Percentiles rank a stretch among this genome's conserved stretches.
Conservation (phyloP, 2,888 invertebrate species). For the Lagria hirta region DNA sequence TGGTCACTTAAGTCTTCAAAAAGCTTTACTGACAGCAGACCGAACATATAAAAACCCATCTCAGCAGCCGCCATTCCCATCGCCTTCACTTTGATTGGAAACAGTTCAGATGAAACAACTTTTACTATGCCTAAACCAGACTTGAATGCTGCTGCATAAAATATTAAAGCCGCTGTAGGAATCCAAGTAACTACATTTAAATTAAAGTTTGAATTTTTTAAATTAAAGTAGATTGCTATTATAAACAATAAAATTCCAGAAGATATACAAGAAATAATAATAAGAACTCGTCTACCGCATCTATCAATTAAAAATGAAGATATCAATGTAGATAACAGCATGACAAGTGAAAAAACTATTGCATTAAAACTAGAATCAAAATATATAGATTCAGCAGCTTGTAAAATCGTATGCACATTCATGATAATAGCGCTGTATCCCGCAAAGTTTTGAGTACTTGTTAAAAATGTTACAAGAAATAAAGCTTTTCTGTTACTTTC, state of each 20-base stretch:
- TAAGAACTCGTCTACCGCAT: background rate
- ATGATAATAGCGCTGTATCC: slow-evolving; percentile 5
- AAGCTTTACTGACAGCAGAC: background rate
- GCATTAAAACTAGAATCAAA: background rate
- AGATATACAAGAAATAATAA: background rate
- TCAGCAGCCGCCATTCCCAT: background rate
- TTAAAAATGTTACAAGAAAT: background rate
- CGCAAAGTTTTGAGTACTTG: slow-evolving; percentile 31
- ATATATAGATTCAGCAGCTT: background rate
- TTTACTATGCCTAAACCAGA: slow-evolving; percentile 2
- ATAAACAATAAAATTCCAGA: background rate
- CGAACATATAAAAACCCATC: background rate
- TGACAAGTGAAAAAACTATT: slow-evolving; percentile 2
- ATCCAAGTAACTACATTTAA: slow-evolving; percentile 2
- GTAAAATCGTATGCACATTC: slow-evolving; percentile 4
- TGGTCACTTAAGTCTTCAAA: background rate
- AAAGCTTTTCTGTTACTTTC: background rate
- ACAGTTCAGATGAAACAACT: slow-evolving; percentile 4
- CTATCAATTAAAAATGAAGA: slow-evolving; percentile 33
- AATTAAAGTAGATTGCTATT: slow-evolving; percentile 1
- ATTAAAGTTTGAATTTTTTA: background rate
- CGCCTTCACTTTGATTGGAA: slow-evolving; percentile 1
- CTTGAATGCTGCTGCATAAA: slow-evolving; percentile 1
- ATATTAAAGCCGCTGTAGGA: background rate
- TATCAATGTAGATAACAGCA: slow-evolving; percentile 36